Base-by-base conservation (phyloP, 2,113 vertebrate species). In the Ancistrus triradiatus region DNA sequence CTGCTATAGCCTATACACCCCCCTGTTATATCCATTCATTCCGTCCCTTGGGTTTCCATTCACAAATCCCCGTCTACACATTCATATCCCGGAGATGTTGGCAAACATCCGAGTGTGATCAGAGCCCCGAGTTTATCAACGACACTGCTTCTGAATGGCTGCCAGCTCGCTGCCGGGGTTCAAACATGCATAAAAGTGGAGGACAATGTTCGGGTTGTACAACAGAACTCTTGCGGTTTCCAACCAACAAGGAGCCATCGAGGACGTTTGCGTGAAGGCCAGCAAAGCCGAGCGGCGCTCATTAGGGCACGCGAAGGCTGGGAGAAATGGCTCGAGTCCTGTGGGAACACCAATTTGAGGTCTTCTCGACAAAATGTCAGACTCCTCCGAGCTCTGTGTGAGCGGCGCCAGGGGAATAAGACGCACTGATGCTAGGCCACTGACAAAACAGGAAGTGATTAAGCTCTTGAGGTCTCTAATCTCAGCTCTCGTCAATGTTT, bases 61-160 rank as follows among this genome's bases (percentile, higher is more conserved):
- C 42, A 43, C 4, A 59, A 31, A 4, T 9, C 15, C 22, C 44
- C 18, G 33, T 46, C 27, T 46, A 59, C 11, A 25, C 11, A 25
- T 42, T 42, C 38, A 42, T n/a, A 5, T 42, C 38, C n/a, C 38
- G 38, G 6, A n/a, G 14, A 31, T 4, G 13, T 14, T 42, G 38
- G 38, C 38, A 14, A 11, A 42, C 38, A 42, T 42, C 14, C n/a
- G 13, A 42, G 11, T 42, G 37, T 4, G 27, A 27, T 22, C 38
- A 7, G n/a, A 31, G 18, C 24, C 40, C 53, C 22, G 38, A 6
- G 31, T 7, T 50, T 22, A 42, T 35, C 55, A 7, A 35, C 28
- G 18, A 33, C n/a, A 17, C 68, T 43, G 63, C 67, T 63, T 33
- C 68, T 44, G 48, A 71, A 71, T 74, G 58, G 51, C 59, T 59